A percentile compares a stretch with the other conserved stretches of the same genome.
Conservation (phyloP, 1,140 invertebrate species). For the Hetaerina americana region DNA sequence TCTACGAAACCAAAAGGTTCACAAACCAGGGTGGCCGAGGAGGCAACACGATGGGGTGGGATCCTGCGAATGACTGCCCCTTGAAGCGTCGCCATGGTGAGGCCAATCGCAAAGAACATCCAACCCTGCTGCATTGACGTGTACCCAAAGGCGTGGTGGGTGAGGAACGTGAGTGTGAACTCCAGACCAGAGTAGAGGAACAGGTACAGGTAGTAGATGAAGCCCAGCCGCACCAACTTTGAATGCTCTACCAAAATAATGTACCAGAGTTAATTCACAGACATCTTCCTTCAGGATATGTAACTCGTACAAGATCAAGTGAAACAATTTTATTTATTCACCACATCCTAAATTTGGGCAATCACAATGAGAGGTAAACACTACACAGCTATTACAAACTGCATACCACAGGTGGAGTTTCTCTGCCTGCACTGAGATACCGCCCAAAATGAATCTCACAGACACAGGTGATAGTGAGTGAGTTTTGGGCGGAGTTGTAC, state of each 20-base stretch:
- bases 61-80: constrained; percentile 75
- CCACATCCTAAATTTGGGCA: no score
- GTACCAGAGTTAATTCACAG: no score
- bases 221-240: constrained; percentile 59
- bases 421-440: no score
- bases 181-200: constrained; percentile 96
- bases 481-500: no score
- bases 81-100: constrained; percentile 88
- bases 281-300: constrained; percentile 45
- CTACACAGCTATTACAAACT: no score
- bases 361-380: no score
- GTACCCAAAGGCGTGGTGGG: constrained; percentile 84
- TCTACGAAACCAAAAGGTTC: no score
- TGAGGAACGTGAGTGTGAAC: constrained; percentile 94
- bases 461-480: no score
- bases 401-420: no score
- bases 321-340: no score
- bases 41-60: constrained; percentile 56
- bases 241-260: constrained; percentile 35
- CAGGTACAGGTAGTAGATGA: constrained; percentile 87
- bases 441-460: no score
- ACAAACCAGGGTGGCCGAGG: constrained; percentile 50
- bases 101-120: constrained; percentile 91
- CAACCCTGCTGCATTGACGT: constrained; percentile 92
- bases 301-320: constrained; percentile 40